A percentile compares a stretch with the other conserved stretches of the same genome.
These are phyloP conservation scores for Gnathonemus longibarbis DNA, from an alignment of 2,113 vertebrate genomes.

Conservation along the genomic window DNA sequence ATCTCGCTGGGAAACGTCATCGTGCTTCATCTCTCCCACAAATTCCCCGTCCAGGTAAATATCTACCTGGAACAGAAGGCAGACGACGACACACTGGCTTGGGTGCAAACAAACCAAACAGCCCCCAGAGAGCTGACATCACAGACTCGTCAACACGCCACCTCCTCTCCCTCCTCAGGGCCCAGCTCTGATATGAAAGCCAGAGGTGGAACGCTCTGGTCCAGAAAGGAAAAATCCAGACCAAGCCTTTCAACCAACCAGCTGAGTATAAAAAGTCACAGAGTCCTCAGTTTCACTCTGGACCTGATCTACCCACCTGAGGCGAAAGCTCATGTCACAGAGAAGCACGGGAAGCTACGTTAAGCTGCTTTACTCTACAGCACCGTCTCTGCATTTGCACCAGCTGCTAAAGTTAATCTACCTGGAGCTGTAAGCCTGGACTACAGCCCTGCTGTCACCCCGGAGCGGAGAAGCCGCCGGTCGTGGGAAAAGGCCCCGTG, in stretches of 20 bases:
- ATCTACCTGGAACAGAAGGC: slow-evolving; percentile 51
- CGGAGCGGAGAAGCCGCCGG: background rate
- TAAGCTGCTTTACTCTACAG: background rate
- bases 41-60: slow-evolving; percentile 60
- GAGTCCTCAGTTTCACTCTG: background rate
- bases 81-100: background rate
- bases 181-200: background rate
- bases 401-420: background rate
- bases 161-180: background rate
- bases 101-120: background rate
- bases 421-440: background rate
- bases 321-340: background rate
- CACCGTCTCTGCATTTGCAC: background rate
- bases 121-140: background rate
- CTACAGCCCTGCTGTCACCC: background rate
- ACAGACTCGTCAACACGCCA: background rate
- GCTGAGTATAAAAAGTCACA: background rate
- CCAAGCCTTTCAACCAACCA: background rate
- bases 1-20: slow-evolving; percentile 45
- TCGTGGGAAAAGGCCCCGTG: background rate
- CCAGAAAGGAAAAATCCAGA: background rate
- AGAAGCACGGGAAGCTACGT: background rate
- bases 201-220: background rate
- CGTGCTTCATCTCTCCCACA: slow-evolving; percentile 58
- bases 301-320: background rate